Percentiles rank a stretch among this genome's conserved stretches.
phyloP scores from a whole-genome alignment of 37 sponge, comb jelly and placozoan genomes.

The Cladorhizidae sp. region DNA sequence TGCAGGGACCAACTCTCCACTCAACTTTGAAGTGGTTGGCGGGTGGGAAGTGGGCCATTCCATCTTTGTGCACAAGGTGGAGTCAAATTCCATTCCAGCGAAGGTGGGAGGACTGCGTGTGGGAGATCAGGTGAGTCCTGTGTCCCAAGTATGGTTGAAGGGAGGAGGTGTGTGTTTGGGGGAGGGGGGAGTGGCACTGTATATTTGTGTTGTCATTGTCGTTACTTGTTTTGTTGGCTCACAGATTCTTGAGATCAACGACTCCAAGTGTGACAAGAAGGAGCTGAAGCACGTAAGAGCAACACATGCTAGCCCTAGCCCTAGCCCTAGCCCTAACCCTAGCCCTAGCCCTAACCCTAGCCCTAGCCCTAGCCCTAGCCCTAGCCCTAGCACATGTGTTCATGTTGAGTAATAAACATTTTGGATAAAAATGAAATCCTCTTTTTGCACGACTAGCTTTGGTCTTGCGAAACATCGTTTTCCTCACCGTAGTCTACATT shows the following conservation, averaged over 20 bases:
- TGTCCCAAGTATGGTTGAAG: neutral
- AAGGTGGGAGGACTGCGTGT: constrained; percentile 40
- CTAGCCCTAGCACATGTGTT: too few relatives aligned
- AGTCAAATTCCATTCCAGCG: constrained; percentile 43
- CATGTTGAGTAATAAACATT: neutral
- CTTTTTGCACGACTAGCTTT: too few relatives aligned
- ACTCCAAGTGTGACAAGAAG: constrained; percentile 51
- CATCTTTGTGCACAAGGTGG: constrained; percentile 50
- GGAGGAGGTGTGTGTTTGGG: constrained; percentile 1
- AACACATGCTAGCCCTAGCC: too few relatives aligned
- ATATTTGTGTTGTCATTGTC: neutral
- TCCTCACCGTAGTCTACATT: too few relatives aligned
- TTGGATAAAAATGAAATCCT: too few relatives aligned
- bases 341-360: too few relatives aligned
- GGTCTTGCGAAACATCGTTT: too few relatives aligned
- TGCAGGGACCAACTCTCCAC: constrained; percentile 55
- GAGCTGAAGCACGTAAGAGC: constrained; percentile 41
- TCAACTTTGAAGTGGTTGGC: constrained; percentile 69
- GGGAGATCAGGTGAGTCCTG: constrained; percentile 67
- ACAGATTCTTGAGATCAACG: constrained; percentile 62
- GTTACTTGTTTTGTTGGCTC: neutral
- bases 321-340: too few relatives aligned
- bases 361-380: too few relatives aligned
- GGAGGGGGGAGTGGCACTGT: neutral
- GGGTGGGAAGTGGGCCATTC: constrained; percentile 44